phyloP scores from a whole-genome alignment of 2,888 invertebrate genomes.

The Eupeodes luniger region DNA sequence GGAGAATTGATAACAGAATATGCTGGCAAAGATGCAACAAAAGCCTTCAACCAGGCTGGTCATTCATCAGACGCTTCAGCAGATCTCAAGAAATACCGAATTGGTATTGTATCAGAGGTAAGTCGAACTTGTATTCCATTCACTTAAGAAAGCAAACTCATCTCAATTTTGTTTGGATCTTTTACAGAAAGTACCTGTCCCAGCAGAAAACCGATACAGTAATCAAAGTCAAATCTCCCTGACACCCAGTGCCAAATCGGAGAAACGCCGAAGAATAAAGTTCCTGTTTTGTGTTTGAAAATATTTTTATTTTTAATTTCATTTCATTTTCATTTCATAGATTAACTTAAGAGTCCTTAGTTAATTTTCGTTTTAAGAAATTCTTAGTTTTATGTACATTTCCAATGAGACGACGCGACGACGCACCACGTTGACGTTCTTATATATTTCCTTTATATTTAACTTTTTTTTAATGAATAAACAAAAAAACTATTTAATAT shows the following conservation, averaged over 20 bases:
- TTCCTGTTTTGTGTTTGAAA: conserved; percentile 76
- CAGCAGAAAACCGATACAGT: conserved; percentile 20
- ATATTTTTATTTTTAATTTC: conserved; percentile 61
- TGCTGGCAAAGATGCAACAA: conserved; percentile 88
- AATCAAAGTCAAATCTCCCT: conserved; percentile 46
- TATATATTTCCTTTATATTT: conserved; percentile 21
- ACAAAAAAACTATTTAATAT: conserved; percentile 53
- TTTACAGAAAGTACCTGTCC: conserved; percentile 41
- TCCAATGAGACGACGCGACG: conserved; percentile 23
- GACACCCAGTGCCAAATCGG: conserved; percentile 63
- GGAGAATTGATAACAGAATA: conserved; percentile 86
- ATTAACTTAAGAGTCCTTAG: conserved; percentile 49
- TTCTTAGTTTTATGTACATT: conserved; percentile 67
- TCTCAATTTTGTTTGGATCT: not conserved
- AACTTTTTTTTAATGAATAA: conserved; percentile 28
- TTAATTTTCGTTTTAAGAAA: conserved; percentile 57
- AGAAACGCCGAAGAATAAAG: conserved; percentile 67
- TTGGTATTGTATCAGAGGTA: conserved; percentile 86
- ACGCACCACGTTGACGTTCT: not conserved
- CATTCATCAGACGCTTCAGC: conserved; percentile 88
- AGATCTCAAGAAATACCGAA: conserved; percentile 86
- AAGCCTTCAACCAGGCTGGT: conserved; percentile 87
- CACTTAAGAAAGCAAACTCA: not conserved
- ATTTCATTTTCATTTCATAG: conserved; percentile 40
- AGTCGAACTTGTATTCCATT: not conserved